Evolutionary conservation across 2,888 invertebrate genomes (phyloP).

Genomic region (Ophion ventricosus): DNA sequence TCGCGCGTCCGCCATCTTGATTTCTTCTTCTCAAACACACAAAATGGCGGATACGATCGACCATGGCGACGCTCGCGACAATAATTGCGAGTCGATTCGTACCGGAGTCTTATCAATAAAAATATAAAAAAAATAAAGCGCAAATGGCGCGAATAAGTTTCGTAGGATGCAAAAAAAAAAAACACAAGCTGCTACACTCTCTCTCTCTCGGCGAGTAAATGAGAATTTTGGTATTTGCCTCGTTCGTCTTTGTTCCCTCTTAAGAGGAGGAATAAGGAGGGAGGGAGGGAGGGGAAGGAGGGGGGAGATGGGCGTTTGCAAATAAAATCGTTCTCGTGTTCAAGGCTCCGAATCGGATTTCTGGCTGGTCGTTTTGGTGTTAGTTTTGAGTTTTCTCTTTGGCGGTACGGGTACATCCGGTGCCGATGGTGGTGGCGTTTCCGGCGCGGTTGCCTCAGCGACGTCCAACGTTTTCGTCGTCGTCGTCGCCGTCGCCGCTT

Average conservation of each 20-base stretch:
- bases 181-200: conserved; percentile 42
- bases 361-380: conserved; percentile 65
- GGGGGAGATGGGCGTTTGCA: too few relatives aligned
- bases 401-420: conserved; percentile 83
- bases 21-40: background rate
- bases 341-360: conserved; percentile 74
- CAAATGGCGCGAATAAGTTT: conserved; percentile 36
- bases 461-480: conserved; percentile 77
- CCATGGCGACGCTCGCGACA: background rate
- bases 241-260: background rate
- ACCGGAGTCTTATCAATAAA: conserved; percentile 55
- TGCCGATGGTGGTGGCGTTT: conserved; percentile 84
- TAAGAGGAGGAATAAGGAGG: background rate
- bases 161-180: conserved; percentile 27
- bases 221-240: conserved; percentile 6
- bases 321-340: conserved; percentile 17
- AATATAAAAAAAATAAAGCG: conserved; percentile 31
- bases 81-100: conserved; percentile 31
- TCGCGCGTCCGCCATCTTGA: conserved; percentile 12
- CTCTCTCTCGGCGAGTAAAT: conserved; percentile 46
- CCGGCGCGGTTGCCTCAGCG: conserved; percentile 83
- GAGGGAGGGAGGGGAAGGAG: background rate
- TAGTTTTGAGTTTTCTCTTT: conserved; percentile 78
- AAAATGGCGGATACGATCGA: background rate
- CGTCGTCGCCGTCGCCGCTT: conserved; percentile 75